phyloP scores from a whole-genome alignment of 2,113 vertebrate species.

The Pan paniscus region DNA sequence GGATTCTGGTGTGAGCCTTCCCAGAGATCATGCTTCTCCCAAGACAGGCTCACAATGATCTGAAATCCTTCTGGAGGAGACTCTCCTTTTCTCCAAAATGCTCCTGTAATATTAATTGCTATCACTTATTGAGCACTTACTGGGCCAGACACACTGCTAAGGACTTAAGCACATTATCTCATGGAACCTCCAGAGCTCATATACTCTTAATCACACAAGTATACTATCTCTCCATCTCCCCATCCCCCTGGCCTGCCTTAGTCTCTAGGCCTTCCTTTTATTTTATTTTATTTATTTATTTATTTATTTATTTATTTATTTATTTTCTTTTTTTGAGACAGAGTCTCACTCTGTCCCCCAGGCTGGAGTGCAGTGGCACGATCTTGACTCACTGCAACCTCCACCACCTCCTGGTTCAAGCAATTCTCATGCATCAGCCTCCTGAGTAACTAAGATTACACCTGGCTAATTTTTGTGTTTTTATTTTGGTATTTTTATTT shows the following conservation, averaged over 20 bases:
- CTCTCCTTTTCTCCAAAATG: neutral
- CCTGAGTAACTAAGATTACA: too few species aligned
- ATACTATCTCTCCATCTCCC: neutral
- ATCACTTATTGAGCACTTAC: neutral
- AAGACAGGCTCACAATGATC: neutral
- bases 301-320: too few species aligned
- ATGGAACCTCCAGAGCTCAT: neutral
- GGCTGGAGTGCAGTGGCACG: too few species aligned
- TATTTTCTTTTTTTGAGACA: too few species aligned
- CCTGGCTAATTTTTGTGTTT: too few species aligned
- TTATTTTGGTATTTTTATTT: too few species aligned
- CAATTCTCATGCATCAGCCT: too few species aligned
- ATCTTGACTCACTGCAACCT: too few species aligned
- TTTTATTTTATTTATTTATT: too few species aligned
- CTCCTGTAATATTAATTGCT: neutral
- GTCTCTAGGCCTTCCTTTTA: neutral
- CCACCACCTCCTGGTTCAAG: too few species aligned
- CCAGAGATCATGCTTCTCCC: neutral
- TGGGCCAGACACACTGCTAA: neutral
- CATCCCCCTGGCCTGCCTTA: neutral
- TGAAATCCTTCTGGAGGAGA: slow-evolving; percentile 24
- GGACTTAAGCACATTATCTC: neutral
- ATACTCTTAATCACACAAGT: neutral
- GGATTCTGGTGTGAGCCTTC: neutral
- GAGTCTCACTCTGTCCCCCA: too few species aligned